Evolutionary conservation across 2,113 vertebrate species (phyloP), one percentile per base, ranked within the genome.

Genomic region (Shinisaurus crocodilurus): DNA sequence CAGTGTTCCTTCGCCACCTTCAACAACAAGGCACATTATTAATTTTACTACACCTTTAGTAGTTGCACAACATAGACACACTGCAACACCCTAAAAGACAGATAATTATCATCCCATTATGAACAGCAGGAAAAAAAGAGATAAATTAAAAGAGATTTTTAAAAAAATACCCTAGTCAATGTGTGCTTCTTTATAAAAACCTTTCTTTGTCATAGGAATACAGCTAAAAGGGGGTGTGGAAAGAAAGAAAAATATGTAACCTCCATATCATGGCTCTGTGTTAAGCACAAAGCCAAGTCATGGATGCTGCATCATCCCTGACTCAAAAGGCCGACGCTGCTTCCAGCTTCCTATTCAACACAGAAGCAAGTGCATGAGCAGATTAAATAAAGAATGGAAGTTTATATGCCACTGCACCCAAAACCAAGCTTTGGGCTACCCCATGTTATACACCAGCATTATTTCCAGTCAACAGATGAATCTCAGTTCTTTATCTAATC

Each of bases 1-100:
- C 99, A 99, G 86, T 99, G 99, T 90, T 99, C 99, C 88, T 99
- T 98, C 8, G 99, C 99, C 89, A 99, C 98, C 94, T 99, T 98
- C 0, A 98, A 91, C 13, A 85, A 85, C 74, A 91, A 91, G 54
- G 20, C 10, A 74, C 9, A 40, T 20, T n/a, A 84, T 84, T 84
- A 91, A 84, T 70, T 63, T 60, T 18, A 63, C 23, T 29, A 80
- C n/a, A 77, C 20, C 45, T 88, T 70, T 15, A 29, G 0, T 34
- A 15, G 3, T 34, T 54, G 2, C 37, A 77, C 70, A 77, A 85
- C 0, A 88, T 18, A 82, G 6, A 91, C 10, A 20, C 18, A 85
- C 27, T 23, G 29, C 8, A 86, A 86, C 45, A 57, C 27, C 20
- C 89, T 40, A 80, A 79, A 79, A 86, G 34, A 10, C 25, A 29